These are phyloP conservation scores for Antrozous pallidus DNA, from an alignment of 2,797 vertebrate genomes.

Conservation along the genomic window DNA sequence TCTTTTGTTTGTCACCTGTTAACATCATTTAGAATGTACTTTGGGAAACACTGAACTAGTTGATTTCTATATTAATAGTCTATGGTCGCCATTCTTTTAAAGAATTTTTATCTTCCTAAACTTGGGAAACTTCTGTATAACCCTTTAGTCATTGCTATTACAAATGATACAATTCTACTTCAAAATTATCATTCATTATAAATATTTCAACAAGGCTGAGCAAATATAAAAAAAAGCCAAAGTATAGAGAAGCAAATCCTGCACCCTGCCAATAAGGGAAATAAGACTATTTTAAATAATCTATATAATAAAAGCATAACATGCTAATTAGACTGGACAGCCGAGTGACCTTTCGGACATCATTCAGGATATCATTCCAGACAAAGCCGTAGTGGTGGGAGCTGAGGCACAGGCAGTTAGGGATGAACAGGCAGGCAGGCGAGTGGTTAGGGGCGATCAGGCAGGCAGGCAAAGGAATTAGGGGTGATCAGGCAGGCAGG, in stretches of 20 bases:
- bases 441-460: too few relatives aligned
- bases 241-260: not conserved
- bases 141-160: not conserved
- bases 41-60: not conserved
- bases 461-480: too few relatives aligned
- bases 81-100: not conserved
- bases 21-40: not conserved
- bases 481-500: too few relatives aligned
- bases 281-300: slow-evolving; percentile 25
- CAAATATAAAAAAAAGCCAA: slow-evolving; percentile 10
- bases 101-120: slow-evolving; percentile 42
- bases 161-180: slow-evolving; percentile 25
- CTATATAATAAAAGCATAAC: too few relatives aligned
- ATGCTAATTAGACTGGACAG: too few relatives aligned
- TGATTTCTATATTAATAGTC: not conserved
- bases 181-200: slow-evolving; percentile 34
- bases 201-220: not conserved
- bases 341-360: too few relatives aligned
- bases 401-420: too few relatives aligned
- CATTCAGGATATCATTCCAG: too few relatives aligned
- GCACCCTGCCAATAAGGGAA: not conserved
- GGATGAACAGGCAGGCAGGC: too few relatives aligned
- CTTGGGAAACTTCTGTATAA: not conserved
- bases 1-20: slow-evolving; percentile 8
- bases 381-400: too few relatives aligned